Evolutionary conservation across 2,888 invertebrate species (phyloP), one percentile per base, ranked within the genome.

Genomic region (Agrypnus murinus): DNA sequence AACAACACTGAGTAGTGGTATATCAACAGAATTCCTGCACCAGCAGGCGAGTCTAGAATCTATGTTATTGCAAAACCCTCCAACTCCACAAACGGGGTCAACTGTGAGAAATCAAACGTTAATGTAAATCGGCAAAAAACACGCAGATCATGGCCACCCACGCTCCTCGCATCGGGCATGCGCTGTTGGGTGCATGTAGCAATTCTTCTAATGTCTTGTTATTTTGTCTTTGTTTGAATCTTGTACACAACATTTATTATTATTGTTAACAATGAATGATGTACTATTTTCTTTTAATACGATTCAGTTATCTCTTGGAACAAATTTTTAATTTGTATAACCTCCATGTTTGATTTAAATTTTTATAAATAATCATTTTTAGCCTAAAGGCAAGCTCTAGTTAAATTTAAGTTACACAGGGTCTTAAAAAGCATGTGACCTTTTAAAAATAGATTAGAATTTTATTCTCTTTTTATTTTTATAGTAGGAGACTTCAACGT

Each of bases 51-150:
- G 70, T 65, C 65, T 71, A 63, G 57, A 68, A 69, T 72, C 74
- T 71, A 50, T 71, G 64, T 65, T 72, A 72, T 82, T 82, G 81
- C 83, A 79, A 82, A 83, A 82, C 79, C 77, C 78, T 79, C 79
- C 76, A 77, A 80, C 78, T 78, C 79, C n/a, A 72, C 79, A 73
- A 82, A 81, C 79, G 81, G 80, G 82, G 82, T 82, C 82, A 81
- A 77, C 81, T 79, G 78, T 78, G 81, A 80, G 82, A 82, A 83
- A 81, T 81, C 83, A 81, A 81, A 81, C 79, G 79, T 72, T 76
- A 81, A 82, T 78, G 79, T 75, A 78, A 79, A 78, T 77, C 78
- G 79, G 78, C 74, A 77, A 76, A 72, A 75, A 75, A 72, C 69
- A 64, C 67, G 74, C 75, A 77, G 79, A 80, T 81, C 81, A 81